phyloP scores from a whole-genome alignment of 2,113 vertebrate species.

The Chroicocephalus ridibundus region DNA sequence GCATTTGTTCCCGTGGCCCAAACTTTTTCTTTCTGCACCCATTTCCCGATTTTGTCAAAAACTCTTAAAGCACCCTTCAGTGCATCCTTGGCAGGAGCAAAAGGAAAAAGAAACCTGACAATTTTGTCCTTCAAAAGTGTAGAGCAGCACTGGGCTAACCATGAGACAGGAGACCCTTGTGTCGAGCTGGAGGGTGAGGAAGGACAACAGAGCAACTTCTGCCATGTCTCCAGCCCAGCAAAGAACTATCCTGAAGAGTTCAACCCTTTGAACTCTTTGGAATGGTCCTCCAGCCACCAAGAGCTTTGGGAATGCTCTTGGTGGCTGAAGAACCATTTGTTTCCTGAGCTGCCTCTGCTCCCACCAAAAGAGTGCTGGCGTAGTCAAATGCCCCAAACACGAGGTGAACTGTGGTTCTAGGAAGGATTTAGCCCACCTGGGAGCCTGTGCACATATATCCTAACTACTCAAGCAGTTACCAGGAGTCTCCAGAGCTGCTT shows the following conservation, averaged over 20 bases:
- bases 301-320: background rate
- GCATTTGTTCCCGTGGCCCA: background rate
- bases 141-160: background rate
- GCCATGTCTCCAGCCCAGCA: background rate
- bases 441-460: background rate
- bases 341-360: background rate
- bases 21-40: background rate
- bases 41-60: background rate
- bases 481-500: background rate
- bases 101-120: background rate
- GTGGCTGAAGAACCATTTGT: fast-evolving
- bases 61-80: background rate
- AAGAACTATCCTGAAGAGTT: background rate
- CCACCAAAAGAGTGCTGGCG: background rate
- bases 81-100: background rate
- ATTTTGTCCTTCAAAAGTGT: background rate
- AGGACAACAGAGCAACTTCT: background rate
- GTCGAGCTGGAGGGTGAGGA: fast-evolving
- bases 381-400: background rate
- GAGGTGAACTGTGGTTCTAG: background rate
- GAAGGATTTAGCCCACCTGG: background rate
- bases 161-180: background rate
- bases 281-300: too few species aligned
- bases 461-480: background rate
- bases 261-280: too few species aligned